A percentile compares a stretch with the other conserved stretches of the same genome.
phyloP scores from a whole-genome alignment of 64 coral and sea anemone genomes.

The Trachythela sp. region DNA sequence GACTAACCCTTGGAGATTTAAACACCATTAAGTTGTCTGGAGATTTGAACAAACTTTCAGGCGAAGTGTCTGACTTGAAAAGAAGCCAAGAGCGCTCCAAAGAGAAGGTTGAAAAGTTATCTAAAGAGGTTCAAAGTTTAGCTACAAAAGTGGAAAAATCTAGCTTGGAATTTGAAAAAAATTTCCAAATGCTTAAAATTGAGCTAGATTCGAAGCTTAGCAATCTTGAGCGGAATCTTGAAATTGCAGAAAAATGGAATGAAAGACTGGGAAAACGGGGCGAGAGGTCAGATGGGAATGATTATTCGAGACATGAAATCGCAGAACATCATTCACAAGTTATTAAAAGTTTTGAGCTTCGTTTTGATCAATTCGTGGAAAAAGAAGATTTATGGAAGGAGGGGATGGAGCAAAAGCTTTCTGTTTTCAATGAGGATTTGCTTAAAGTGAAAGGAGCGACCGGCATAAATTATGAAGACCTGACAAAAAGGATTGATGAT shows the following conservation, averaged over 20 bases:
- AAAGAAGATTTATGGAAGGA: background rate
- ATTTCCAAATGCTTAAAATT: background rate
- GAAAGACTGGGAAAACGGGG: background rate
- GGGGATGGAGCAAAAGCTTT: background rate
- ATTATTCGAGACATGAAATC: background rate
- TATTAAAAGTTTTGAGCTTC: background rate
- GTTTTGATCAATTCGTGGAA: background rate
- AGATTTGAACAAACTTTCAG: constrained; percentile 3
- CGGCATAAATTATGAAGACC: background rate
- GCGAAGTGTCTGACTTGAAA: background rate
- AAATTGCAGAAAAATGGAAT: background rate
- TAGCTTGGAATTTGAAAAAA: background rate
- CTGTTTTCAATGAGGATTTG: background rate
- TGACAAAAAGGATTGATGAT: background rate
- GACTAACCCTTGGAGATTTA: background rate
- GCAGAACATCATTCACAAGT: background rate
- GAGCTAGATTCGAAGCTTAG: background rate
- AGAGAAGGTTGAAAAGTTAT: background rate
- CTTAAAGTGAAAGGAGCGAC: background rate
- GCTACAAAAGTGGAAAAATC: background rate
- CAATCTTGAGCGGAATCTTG: background rate
- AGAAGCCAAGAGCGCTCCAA: background rate
- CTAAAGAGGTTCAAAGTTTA: background rate
- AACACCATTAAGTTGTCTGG: constrained; percentile 15
- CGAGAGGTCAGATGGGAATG: background rate